phyloP scores from a whole-genome alignment of 2,797 vertebrate species.

The Natrix natrix region DNA sequence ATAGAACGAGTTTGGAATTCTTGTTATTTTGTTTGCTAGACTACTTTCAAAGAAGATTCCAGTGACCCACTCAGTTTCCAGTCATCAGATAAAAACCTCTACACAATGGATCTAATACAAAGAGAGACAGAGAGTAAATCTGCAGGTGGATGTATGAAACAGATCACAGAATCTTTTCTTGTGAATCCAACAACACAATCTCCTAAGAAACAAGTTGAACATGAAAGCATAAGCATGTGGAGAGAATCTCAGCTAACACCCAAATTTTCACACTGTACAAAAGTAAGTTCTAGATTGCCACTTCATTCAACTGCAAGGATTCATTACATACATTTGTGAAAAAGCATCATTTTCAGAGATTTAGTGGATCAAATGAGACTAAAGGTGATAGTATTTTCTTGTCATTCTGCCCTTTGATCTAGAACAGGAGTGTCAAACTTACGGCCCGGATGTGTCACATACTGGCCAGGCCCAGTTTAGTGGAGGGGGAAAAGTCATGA shows the following conservation, averaged over 20 bases:
- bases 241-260: conserved; percentile 46
- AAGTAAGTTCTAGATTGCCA: conserved; percentile 30
- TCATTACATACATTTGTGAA: neutral
- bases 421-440: no score
- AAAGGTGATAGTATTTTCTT: neutral
- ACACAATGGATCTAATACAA: conserved; percentile 57
- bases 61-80: conserved; percentile 58
- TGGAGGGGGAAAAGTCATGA: no score
- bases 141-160: conserved; percentile 27
- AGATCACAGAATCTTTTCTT: conserved; percentile 37
- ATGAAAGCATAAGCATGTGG: conserved; percentile 49
- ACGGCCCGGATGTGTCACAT: no score
- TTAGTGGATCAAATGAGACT: neutral
- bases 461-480: no score
- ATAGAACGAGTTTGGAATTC: neutral
- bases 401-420: neutral
- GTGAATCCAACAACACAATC: conserved; percentile 38
- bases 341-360: neutral
- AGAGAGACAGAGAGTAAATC: conserved; percentile 43
- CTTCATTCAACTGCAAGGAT: conserved; percentile 33
- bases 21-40: conserved; percentile 67
- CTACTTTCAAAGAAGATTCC: conserved; percentile 70
- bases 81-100: conserved; percentile 64
- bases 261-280: conserved; percentile 38
- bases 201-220: conserved; percentile 51